A percentile compares a stretch with the other conserved stretches of the same genome.
Evolutionary conservation across 64 coral and sea anemone species (phyloP).

Genomic region (Astreopora myriophthalma): DNA sequence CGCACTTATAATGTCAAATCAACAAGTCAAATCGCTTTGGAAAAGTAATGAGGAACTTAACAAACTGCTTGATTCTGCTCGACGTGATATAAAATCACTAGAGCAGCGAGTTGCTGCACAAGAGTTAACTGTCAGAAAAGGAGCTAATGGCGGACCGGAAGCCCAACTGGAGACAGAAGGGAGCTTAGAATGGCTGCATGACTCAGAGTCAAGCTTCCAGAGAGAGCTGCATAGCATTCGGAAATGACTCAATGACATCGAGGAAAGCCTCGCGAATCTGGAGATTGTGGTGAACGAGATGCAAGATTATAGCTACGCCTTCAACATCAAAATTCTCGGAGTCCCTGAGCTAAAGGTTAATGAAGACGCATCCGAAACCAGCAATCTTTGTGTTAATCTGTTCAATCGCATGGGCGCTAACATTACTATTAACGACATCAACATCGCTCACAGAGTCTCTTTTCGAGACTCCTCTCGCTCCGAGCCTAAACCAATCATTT

Average conservation of each 20-base stretch:
- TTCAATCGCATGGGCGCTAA: neutral
- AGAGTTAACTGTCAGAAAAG: neutral
- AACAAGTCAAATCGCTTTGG: too few species aligned
- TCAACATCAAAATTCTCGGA: conserved; percentile 5
- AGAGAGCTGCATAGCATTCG: too few species aligned
- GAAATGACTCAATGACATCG: conserved; percentile 5
- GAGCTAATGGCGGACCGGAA: conserved; percentile 12
- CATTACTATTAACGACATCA: neutral
- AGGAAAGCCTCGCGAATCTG: neutral
- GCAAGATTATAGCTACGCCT: neutral
- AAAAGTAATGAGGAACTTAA: too few species aligned
- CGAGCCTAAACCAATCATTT: conserved; percentile 40
- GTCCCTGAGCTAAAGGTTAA: neutral
- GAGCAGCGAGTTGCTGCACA: too few species aligned
- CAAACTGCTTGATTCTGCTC: too few species aligned
- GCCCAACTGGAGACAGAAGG: conserved; percentile 10
- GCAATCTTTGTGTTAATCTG: too few species aligned
- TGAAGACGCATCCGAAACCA: neutral
- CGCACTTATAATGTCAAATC: too few species aligned
- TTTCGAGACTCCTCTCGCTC: conserved; percentile 40
- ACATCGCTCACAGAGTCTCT: conserved; percentile 30
- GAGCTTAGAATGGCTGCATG: conserved; percentile 11
- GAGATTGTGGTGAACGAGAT: neutral
- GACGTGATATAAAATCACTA: too few species aligned
- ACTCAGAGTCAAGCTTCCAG: neutral